phyloP scores from a whole-genome alignment of 53 echinoderm and acorn worm genomes.

The Stichopus horrens region DNA sequence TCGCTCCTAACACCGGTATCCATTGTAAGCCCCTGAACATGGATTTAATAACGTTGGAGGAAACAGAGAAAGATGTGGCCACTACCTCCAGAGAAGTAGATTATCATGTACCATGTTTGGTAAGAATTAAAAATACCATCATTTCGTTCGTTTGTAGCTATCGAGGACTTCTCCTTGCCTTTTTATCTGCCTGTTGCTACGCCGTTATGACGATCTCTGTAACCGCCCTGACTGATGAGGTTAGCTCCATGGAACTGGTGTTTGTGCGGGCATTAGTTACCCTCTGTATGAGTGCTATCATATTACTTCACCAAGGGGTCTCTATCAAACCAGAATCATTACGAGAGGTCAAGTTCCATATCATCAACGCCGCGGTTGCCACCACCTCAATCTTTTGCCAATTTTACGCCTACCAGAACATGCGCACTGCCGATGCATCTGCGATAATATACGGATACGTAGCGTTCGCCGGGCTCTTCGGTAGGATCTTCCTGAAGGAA shows the following conservation, averaged over 20 bases:
- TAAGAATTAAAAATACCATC: not conserved
- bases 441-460: conserved; percentile 47
- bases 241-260: conserved; percentile 9
- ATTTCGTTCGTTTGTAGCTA: not conserved
- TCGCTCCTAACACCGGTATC: too few species aligned
- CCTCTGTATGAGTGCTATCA: not conserved
- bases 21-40: not conserved
- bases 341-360: conserved; percentile 1
- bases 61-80: not conserved
- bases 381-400: conserved; percentile 26
- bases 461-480: conserved; percentile 50
- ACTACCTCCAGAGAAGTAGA: not conserved
- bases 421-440: conserved; percentile 45
- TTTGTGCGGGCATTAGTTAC: conserved; percentile 17
- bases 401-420: conserved; percentile 48
- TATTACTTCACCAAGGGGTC: conserved; percentile 9
- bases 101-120: not conserved
- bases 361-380: conserved; percentile 26
- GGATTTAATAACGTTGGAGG: not conserved
- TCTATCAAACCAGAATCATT: conserved; percentile 10
- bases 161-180: not conserved
- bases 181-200: conserved; percentile 15
- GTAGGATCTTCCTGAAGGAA: conserved; percentile 51
- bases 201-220: conserved; percentile 22
- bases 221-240: conserved; percentile 1